Conservation (phyloP, 2,797 vertebrate species). For the Eurystomus glaucurus region DNA sequence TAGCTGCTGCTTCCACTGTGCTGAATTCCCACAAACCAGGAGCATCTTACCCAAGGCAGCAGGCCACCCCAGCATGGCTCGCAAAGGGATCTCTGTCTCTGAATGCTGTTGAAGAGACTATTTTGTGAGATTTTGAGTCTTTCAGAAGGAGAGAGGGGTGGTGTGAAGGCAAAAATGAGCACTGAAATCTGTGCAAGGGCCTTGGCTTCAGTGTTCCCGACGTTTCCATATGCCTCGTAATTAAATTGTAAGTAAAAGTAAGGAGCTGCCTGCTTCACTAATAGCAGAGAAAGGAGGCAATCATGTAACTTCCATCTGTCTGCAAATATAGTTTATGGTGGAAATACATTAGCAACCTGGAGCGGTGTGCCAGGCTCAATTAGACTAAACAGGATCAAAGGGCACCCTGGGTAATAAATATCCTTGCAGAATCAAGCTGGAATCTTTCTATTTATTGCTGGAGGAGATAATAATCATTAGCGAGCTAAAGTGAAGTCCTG, state of each 20-base stretch:
- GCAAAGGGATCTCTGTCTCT: not conserved
- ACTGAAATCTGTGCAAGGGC: not conserved
- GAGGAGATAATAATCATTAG: conserved; percentile 34
- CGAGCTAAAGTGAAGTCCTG: not conserved
- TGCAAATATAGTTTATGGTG: conserved; percentile 51
- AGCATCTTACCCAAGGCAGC: not conserved
- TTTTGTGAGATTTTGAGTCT: not conserved
- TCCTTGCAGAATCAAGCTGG: not conserved
- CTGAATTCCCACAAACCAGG: not conserved
- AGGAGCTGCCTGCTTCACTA: conserved; percentile 58
- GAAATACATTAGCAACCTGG: conserved; percentile 65
- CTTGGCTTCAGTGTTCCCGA: not conserved
- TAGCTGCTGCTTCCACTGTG: not conserved
- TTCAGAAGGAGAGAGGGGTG: not conserved
- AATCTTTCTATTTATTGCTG: conserved; percentile 1
- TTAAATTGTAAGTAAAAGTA: conserved; percentile 56
- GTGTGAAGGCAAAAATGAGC: not conserved
- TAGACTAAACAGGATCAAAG: conserved; percentile 75
- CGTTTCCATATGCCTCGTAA: conserved; percentile 49
- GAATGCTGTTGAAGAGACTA: not conserved
- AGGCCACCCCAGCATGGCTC: rapidly evolving
- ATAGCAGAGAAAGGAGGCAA: conserved; percentile 57
- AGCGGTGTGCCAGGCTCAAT: conserved; percentile 64
- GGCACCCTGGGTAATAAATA: conserved; percentile 68
- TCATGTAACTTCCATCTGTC: conserved; percentile 69